phyloP scores from a whole-genome alignment of 2,113 vertebrate genomes.

The Triplophysa tibetana region DNA sequence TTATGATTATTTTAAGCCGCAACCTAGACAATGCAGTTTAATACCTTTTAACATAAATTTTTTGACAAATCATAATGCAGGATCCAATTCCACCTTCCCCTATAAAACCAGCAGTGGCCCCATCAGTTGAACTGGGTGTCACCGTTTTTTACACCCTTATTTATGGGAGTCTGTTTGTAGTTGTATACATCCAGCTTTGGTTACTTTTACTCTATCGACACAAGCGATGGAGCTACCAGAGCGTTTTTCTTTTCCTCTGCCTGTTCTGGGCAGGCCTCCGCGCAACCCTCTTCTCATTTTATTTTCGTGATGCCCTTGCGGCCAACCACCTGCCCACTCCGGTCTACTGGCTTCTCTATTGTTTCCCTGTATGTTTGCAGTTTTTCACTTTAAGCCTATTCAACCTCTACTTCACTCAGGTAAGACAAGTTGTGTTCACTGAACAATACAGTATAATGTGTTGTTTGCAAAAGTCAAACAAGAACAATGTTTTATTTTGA shows the following conservation, averaged over 20 bases:
- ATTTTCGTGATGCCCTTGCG: conserved; percentile 78
- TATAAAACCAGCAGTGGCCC: conserved; percentile 79
- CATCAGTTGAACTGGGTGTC: conserved; percentile 82
- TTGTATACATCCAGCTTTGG: conserved; percentile 84
- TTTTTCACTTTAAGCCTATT: conserved; percentile 88
- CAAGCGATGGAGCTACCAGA: conserved; percentile 87
- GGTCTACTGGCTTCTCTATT: conserved; percentile 84
- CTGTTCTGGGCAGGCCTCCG: conserved; percentile 84
- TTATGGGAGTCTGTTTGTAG: conserved; percentile 79
- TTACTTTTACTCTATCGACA: conserved; percentile 79
- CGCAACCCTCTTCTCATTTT: conserved; percentile 86
- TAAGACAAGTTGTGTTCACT: conserved; percentile 50
- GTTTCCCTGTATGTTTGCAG: conserved; percentile 86
- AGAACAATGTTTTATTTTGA: background rate
- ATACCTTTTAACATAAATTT: background rate
- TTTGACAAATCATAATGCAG: conserved; percentile 25
- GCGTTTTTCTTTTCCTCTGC: conserved; percentile 83
- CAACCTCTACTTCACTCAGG: conserved; percentile 87
- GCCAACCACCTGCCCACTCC: conserved; percentile 80
- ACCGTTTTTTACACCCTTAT: conserved; percentile 80
- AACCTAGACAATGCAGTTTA: background rate
- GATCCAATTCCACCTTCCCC: conserved; percentile 64
- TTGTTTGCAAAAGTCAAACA: background rate
- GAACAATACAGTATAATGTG: background rate
- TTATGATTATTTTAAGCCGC: background rate